phyloP scores from a whole-genome alignment of 2,888 invertebrate genomes.

The Limnephilus auricula region DNA sequence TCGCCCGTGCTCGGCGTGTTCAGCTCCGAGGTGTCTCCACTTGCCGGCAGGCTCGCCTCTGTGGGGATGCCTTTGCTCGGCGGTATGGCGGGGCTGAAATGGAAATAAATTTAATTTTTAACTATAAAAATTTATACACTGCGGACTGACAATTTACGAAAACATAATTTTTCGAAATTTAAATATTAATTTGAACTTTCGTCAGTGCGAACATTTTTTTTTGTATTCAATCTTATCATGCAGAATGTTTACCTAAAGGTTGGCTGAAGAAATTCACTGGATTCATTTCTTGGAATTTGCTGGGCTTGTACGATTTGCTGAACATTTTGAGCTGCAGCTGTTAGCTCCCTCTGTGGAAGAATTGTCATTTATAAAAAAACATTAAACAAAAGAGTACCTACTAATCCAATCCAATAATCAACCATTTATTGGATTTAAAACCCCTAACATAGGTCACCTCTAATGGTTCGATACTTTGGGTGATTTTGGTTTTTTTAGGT shows the following conservation, averaged over 20 bases:
- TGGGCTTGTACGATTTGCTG: constrained; percentile 44
- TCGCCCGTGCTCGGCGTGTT: constrained; percentile 61
- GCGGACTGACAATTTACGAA: too few relatives aligned
- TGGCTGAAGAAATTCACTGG: constrained; percentile 61
- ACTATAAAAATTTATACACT: too few relatives aligned
- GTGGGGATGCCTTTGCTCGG: constrained; percentile 75
- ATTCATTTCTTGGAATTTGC: constrained; percentile 57
- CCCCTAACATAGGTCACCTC: too few relatives aligned
- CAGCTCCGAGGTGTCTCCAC: constrained; percentile 67
- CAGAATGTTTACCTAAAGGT: constrained; percentile 61
- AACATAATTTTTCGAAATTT: too few relatives aligned
- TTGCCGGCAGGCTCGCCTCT: constrained; percentile 73
- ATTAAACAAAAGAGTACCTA: too few relatives aligned
- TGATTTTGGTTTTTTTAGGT: too few relatives aligned
- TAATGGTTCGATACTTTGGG: too few relatives aligned
- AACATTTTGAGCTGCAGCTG: constrained; percentile 35
- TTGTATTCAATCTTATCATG: background rate
- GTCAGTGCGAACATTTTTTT: background rate
- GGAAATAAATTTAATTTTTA: constrained; percentile 5
- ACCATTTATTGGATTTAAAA: too few relatives aligned
- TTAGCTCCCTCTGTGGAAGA: constrained; percentile 47
- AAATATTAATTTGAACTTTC: too few relatives aligned
- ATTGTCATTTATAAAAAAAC: background rate
- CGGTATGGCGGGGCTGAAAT: constrained; percentile 76
- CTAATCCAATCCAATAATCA: too few relatives aligned